Evolutionary conservation across 2,888 invertebrate genomes (phyloP).

Genomic region (Scotopteryx bipunctaria): DNA sequence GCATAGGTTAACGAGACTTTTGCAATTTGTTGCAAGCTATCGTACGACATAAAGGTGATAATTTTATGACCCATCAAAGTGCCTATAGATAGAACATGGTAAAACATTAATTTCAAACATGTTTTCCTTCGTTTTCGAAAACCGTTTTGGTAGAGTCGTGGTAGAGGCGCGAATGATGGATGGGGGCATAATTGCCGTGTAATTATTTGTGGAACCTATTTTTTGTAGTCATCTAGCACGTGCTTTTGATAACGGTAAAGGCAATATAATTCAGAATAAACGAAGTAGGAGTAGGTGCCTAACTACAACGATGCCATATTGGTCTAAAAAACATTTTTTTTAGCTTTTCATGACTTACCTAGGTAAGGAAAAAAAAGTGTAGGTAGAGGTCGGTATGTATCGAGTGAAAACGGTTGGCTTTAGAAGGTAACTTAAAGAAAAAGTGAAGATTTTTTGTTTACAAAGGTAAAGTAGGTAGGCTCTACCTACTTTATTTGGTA

Average conservation of each 20-base stretch:
- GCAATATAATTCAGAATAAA: neutral
- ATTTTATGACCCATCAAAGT: conserved; percentile 21
- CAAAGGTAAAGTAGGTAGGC: no score
- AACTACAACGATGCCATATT: no score
- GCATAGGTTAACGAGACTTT: conserved; percentile 42
- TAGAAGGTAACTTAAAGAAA: no score
- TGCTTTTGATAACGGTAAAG: conserved; percentile 14
- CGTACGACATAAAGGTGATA: conserved; percentile 32
- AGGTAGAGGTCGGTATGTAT: no score
- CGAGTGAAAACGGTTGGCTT: no score
- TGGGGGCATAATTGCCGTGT: conserved; percentile 23
- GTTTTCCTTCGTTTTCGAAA: conserved; percentile 10
- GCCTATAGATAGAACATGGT: no score
- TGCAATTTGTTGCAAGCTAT: conserved; percentile 50
- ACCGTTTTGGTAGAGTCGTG: conserved; percentile 9
- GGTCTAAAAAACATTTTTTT: no score
- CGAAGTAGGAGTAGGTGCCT: no score
- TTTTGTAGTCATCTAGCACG: conserved; percentile 21
- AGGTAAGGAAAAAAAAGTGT: no score
- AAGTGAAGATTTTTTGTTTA: no score
- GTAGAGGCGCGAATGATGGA: conserved; percentile 18
- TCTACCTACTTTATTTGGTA: no score
- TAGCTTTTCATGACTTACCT: no score
- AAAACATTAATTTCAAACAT: conserved; percentile 5
- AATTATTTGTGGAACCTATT: conserved; percentile 22